Percentiles rank a stretch among this genome's conserved stretches.
Evolutionary conservation across 2,113 vertebrate genomes (phyloP).

Genomic region (Catharus bicknelli): DNA sequence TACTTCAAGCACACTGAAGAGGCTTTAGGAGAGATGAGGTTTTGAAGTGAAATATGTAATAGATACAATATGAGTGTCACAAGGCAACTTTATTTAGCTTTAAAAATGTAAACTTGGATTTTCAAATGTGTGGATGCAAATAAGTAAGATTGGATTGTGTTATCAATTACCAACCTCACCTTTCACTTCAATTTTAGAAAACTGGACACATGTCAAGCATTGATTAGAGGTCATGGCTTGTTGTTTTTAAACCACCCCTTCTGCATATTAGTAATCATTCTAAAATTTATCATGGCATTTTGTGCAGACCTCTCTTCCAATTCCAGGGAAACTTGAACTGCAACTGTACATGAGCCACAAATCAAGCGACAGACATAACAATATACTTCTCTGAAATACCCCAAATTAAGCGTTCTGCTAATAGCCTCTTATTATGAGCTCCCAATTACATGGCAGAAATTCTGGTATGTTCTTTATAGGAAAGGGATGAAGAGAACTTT

Average conservation of each 20-base stretch:
- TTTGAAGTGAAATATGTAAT: slow-evolving; percentile 87
- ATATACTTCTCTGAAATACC: neutral
- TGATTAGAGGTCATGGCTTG: neutral
- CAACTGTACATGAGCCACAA: neutral
- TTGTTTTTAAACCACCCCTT: slow-evolving; percentile 13
- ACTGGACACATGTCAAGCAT: slow-evolving; percentile 3
- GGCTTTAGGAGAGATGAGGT: slow-evolving; percentile 83
- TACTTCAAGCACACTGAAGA: slow-evolving; percentile 82
- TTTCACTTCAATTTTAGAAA: slow-evolving; percentile 31
- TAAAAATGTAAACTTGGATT: slow-evolving; percentile 76
- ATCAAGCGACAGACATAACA: neutral
- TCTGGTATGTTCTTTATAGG: slow-evolving; percentile 17
- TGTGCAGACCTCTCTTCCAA: neutral
- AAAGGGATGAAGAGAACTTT: neutral
- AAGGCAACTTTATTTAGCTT: slow-evolving; percentile 79
- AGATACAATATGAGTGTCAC: slow-evolving; percentile 80
- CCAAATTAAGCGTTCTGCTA: neutral
- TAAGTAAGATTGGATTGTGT: slow-evolving; percentile 21
- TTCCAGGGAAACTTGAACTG: slow-evolving; percentile 6
- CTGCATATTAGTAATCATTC: neutral
- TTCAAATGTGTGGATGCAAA: slow-evolving; percentile 64
- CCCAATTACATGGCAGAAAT: neutral
- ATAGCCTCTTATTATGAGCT: slow-evolving; percentile 13
- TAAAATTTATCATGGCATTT: neutral
- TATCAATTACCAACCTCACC: neutral